A percentile compares a stretch with the other conserved stretches of the same genome.
Conservation (phyloP, 2,888 invertebrate genomes). For the Apotomis capreana region DNA sequence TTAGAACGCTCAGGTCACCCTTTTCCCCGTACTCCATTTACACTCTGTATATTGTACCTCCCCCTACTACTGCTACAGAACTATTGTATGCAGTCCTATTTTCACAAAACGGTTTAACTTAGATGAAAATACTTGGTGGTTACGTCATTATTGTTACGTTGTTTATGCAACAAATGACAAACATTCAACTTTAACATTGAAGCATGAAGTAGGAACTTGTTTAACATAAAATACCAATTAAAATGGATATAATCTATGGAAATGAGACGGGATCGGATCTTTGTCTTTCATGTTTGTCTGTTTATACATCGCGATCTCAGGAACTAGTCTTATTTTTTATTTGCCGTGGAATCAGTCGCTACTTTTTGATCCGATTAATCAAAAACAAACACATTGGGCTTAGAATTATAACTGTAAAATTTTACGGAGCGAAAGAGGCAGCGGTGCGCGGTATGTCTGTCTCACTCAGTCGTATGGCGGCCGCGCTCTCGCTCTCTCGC, state of each 20-base stretch:
- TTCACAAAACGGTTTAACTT: conserved; percentile 9
- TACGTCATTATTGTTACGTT: background rate
- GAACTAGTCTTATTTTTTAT: conserved; percentile 18
- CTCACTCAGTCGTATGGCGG: no score
- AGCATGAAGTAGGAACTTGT: background rate
- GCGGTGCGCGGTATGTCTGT: no score
- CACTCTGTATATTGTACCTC: background rate
- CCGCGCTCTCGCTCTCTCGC: no score
- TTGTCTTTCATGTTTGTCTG: conserved; percentile 26
- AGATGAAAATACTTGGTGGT: background rate
- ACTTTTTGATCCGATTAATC: no score
- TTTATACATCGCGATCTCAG: conserved; percentile 2
- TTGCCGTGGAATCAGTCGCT: background rate
- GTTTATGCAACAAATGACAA: background rate
- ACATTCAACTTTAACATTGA: background rate
- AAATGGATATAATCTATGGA: conserved; percentile 35
- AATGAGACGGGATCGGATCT: conserved; percentile 33
- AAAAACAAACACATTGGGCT: no score
- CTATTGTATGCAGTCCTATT: conserved; percentile 31
- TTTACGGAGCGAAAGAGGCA: no score
- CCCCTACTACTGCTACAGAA: background rate
- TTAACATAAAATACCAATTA: conserved; percentile 24
- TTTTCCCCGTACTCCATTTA: background rate
- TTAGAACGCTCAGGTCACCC: background rate
- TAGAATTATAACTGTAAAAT: no score